Conservation (phyloP, 2,113 vertebrate genomes). For the Ginglymostoma cirratum region DNA sequence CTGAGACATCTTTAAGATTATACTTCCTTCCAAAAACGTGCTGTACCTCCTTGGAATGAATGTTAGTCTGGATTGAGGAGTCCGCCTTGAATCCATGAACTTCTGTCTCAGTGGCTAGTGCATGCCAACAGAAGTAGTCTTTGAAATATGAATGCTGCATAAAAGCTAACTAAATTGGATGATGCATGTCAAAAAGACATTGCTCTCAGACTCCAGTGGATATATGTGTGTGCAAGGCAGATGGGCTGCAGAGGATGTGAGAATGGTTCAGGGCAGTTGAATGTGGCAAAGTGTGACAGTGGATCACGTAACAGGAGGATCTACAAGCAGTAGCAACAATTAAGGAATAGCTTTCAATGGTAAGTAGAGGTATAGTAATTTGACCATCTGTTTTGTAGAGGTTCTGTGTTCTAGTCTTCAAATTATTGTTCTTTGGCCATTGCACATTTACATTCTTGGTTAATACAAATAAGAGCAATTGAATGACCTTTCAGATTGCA, state of each 20-base stretch:
- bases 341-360: not conserved
- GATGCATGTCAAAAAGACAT: too few relatives aligned
- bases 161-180: not conserved
- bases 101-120: not conserved
- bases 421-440: too few relatives aligned
- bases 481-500: not conserved
- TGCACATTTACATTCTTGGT: too few relatives aligned
- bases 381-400: not conserved
- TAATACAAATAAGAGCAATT: not conserved
- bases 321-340: not conserved
- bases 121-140: not conserved
- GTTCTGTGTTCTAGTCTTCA: not conserved
- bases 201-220: too few relatives aligned
- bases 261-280: too few relatives aligned
- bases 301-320: too few relatives aligned
- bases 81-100: not conserved
- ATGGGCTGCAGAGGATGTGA: too few relatives aligned
- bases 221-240: too few relatives aligned
- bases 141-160: not conserved
- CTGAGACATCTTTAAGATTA: too few relatives aligned
- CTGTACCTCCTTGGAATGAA: too few relatives aligned
- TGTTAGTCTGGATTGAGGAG: not conserved
- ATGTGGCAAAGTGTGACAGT: too few relatives aligned
- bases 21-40: too few relatives aligned
- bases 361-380: not conserved